These are phyloP conservation scores for Caranx melampygus DNA, from an alignment of 2,113 vertebrate genomes.

Conservation along the genomic window DNA sequence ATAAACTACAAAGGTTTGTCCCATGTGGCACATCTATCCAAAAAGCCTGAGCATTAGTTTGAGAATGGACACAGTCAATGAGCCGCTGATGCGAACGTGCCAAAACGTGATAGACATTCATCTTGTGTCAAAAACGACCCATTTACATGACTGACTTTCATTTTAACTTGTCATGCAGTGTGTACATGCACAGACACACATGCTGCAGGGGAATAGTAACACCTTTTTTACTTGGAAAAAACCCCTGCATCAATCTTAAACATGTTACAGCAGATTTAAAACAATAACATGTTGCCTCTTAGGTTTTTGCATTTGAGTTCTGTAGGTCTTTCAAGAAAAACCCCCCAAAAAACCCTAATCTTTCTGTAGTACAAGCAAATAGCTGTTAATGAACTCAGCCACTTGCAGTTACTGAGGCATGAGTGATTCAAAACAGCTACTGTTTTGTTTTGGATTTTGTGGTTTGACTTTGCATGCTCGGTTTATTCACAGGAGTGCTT, in stretches of 20 bases:
- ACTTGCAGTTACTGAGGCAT: conserved; percentile 48
- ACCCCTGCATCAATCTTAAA: background rate
- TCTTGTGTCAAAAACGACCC: conserved; percentile 6
- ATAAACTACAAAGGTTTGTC: conserved; percentile 33
- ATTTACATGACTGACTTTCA: conserved; percentile 27
- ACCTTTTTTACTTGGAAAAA: conserved; percentile 1
- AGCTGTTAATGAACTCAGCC: conserved; percentile 53
- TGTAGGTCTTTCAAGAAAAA: background rate
- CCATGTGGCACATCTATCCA: conserved; percentile 36
- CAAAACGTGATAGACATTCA: conserved; percentile 1
- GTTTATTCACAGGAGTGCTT: conserved; percentile 48
- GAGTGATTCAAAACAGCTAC: conserved; percentile 55
- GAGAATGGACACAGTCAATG: conserved; percentile 35
- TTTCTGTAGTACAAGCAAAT: conserved; percentile 36
- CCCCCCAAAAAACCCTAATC: background rate
- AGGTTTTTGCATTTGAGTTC: background rate
- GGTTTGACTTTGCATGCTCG: conserved; percentile 55
- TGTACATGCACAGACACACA: conserved; percentile 11
- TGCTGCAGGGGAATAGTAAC: conserved; percentile 3
- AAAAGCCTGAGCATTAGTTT: conserved; percentile 33
- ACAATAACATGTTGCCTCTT: conserved; percentile 3
- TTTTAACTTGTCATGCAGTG: background rate
- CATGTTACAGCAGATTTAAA: conserved; percentile 1
- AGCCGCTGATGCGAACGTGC: conserved; percentile 24
- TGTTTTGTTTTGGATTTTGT: conserved; percentile 67